Base-by-base conservation (phyloP, 2,113 vertebrate genomes). In the Prietella phreatophila region DNA sequence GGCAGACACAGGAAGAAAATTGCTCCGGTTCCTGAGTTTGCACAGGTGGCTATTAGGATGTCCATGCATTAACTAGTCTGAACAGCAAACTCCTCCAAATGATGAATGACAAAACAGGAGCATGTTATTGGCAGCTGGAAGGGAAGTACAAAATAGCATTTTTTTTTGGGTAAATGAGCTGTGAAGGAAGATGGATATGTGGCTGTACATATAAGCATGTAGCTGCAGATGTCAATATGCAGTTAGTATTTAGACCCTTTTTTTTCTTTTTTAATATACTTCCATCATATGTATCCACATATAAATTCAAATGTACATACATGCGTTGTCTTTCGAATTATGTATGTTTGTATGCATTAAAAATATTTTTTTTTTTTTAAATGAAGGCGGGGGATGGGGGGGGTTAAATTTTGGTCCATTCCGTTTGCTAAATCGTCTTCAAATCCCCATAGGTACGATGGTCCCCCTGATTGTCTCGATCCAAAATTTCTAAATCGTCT, bases 71-170 rank as follows among this genome's bases (percentile, higher is more conserved):
- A 93, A 95, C 89, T 58, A 88, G 82, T 86, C 50, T 17, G 75
- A 89, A 80, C 91, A 91, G 91, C 80, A n/a, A 88, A 89, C 84
- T 86, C 80, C 91, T 90, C 90, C 87, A 90, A 93, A 93, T 94
- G 92, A 95, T 93, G 87, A 93, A 94, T 92, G 92, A 93, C 91
- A 91, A 89, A 93, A 92, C 87, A 85, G 81, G 65, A 86, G 88
- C 87, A 88, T 87, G 85, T 89, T 89, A 90, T 92, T 92, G 92
- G 92, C 89, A 92, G 90, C 90, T 86, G 87, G 86, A 87, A 91
- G 86, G 85, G 71, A 85, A 87, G 91, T 85, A 88, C 87, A 56
- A 58, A 71, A 83, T 33, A 87, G 53, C 78, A 36, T 73, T 75
- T 55, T 42, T 81, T 47, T 42, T 81, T 47, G 79, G 15, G 75